These are phyloP conservation scores for Burhinus oedicnemus DNA, from an alignment of 2,113 vertebrate species.

Conservation along the genomic window DNA sequence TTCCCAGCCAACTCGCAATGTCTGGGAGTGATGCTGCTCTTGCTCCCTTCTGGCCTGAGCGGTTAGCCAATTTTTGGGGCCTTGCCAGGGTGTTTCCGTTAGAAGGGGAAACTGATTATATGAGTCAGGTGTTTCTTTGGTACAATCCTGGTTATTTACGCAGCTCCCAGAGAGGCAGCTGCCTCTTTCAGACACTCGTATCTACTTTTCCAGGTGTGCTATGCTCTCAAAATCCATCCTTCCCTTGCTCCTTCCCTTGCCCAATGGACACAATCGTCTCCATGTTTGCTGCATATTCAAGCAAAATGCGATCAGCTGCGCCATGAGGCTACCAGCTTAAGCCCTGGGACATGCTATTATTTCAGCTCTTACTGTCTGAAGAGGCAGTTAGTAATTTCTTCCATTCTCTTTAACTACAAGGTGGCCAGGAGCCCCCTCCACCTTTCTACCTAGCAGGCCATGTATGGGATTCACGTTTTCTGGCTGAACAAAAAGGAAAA, in stretches of 20 bases:
- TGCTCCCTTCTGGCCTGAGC: neutral
- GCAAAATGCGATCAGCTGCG: rapidly evolving
- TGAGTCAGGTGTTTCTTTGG: neutral
- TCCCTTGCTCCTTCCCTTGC: neutral
- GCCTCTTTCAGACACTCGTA: neutral
- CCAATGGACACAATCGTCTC: rapidly evolving
- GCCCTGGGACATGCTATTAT: neutral
- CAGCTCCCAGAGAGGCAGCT: neutral
- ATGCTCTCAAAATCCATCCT: neutral
- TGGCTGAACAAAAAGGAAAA: neutral
- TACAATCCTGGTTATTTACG: neutral
- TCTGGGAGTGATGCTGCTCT: neutral
- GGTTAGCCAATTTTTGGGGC: neutral
- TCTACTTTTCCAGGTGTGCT: neutral
- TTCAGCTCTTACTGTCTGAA: neutral
- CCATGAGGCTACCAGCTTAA: neutral
- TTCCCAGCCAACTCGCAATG: neutral
- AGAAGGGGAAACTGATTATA: neutral
- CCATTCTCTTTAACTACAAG: neutral
- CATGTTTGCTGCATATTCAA: rapidly evolving
- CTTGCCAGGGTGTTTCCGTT: neutral
- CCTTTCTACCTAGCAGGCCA: neutral
- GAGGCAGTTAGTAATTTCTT: neutral
- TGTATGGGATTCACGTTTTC: neutral
- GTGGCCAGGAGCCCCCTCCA: neutral